Percentiles rank a stretch among this genome's conserved stretches.
These are phyloP conservation scores for Drosophila repleta DNA, from an alignment of 1,140 invertebrate species.

Conservation along the genomic window DNA sequence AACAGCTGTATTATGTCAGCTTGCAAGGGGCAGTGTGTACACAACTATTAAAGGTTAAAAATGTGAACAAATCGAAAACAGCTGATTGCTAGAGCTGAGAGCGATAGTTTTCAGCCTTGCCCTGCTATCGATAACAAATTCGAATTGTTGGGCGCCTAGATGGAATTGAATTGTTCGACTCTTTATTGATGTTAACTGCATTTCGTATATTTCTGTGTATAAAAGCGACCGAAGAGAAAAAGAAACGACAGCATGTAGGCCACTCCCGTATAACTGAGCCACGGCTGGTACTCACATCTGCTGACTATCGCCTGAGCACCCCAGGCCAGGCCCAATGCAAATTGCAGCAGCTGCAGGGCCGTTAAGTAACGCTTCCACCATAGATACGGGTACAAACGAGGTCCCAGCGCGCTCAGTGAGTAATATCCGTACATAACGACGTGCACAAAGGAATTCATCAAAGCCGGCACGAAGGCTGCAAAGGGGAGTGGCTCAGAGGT, in stretches of 20 bases:
- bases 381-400: conserved; percentile 90
- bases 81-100: conserved; percentile 28
- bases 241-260: conserved; percentile 67
- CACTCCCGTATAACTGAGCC: conserved; percentile 44
- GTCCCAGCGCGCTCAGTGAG: conserved; percentile 92
- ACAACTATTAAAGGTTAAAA: conserved; percentile 20
- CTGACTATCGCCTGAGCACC: conserved; percentile 35
- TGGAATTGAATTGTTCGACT: not conserved
- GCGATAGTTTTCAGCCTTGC: conserved; percentile 17
- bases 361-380: conserved; percentile 99
- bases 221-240: conserved; percentile 67
- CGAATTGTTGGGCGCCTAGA: not conserved
- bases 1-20: conserved; percentile 59
- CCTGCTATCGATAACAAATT: conserved; percentile 29
- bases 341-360: conserved; percentile 88
- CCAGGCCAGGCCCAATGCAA: conserved; percentile 62
- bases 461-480: conserved; percentile 92
- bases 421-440: conserved; percentile 98
- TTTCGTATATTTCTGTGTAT: conserved; percentile 49
- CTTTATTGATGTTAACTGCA: conserved; percentile 15
- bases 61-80: conserved; percentile 31
- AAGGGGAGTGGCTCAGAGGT: conserved; percentile 60
- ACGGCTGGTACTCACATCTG: conserved; percentile 54
- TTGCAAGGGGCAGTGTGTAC: conserved; percentile 45
- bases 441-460: conserved; percentile 96